These are phyloP conservation scores for Rambutsinella grinnellia DNA, from an alignment of 2,888 invertebrate genomes.

Conservation along the genomic window DNA sequence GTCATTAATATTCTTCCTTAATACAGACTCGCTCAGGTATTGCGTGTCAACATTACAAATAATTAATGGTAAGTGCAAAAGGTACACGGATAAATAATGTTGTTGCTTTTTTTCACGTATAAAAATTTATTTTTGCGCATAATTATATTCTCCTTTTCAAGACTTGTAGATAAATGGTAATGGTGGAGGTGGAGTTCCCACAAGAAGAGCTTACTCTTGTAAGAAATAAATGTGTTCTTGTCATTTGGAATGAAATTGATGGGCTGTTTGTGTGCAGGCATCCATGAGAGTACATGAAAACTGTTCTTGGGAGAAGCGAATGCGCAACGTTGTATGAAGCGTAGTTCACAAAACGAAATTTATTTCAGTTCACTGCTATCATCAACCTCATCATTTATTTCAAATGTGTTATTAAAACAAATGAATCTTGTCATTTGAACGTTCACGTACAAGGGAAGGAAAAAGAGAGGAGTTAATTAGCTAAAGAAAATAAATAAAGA, in stretches of 20 bases:
- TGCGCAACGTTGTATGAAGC: neutral
- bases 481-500: slow-evolving; percentile 9
- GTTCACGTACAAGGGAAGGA: neutral
- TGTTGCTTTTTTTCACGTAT: neutral
- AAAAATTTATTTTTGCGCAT: neutral
- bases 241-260: slow-evolving; percentile 22
- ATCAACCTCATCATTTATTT: neutral
- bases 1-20: neutral
- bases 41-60: slow-evolving; percentile 42
- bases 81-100: neutral
- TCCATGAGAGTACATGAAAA: neutral
- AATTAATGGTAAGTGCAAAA: slow-evolving; percentile 32
- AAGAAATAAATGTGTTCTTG: slow-evolving; percentile 24
- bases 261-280: neutral
- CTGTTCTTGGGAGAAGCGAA: neutral
- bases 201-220: slow-evolving; percentile 13
- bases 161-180: neutral
- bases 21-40: slow-evolving; percentile 1
- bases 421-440: slow-evolving; percentile 22
- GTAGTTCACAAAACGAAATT: neutral
- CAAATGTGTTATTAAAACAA: slow-evolving; percentile 31
- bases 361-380: neutral
- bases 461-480: slow-evolving; percentile 22
- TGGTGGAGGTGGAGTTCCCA: slow-evolving; percentile 21
- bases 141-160: neutral